Evolutionary conservation across 2,888 invertebrate genomes (phyloP).

Genomic region (Carpatolechia fugitivella): DNA sequence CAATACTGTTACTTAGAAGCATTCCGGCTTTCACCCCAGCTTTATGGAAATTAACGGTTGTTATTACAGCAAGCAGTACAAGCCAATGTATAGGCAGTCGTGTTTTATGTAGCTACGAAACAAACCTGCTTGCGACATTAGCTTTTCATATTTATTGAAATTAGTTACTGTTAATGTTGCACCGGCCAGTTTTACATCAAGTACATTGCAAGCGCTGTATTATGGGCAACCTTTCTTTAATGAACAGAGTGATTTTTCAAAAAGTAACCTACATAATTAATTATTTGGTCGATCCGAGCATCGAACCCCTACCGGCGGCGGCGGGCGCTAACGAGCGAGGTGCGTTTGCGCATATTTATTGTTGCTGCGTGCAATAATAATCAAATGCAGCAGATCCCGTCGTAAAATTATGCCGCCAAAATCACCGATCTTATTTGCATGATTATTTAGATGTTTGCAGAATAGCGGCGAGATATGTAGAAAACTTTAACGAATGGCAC

Average conservation of each 20-base stretch:
- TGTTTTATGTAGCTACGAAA: not conserved
- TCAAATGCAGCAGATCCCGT: slow-evolving; percentile 23
- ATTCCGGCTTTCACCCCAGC: slow-evolving; percentile 50
- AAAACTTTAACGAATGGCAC: not conserved
- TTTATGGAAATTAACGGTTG: slow-evolving; percentile 36
- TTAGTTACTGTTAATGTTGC: slow-evolving; percentile 5
- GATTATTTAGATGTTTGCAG: slow-evolving; percentile 15
- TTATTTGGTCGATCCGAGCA: slow-evolving; percentile 25
- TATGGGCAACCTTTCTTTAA: slow-evolving; percentile 12
- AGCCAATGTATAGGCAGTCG: not conserved
- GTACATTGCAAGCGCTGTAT: not conserved
- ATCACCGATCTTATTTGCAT: slow-evolving; percentile 17
- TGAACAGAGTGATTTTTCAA: slow-evolving; percentile 23
- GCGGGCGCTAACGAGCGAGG: slow-evolving; percentile 30
- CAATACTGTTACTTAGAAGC: slow-evolving; percentile 36
- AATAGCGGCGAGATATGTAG: not conserved
- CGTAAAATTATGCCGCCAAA: slow-evolving; percentile 16
- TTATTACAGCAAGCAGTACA: slow-evolving; percentile 22
- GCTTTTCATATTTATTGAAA: slow-evolving; percentile 9
- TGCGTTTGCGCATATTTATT: slow-evolving; percentile 30
- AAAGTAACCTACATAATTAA: slow-evolving; percentile 25
- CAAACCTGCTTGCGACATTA: slow-evolving; percentile 1
- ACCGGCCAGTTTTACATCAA: not conserved
- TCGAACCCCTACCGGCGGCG: slow-evolving; percentile 24
- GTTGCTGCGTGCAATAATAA: slow-evolving; percentile 21